Conservation (phyloP, 2,113 vertebrate species). For the Hippocampus abdominalis region DNA sequence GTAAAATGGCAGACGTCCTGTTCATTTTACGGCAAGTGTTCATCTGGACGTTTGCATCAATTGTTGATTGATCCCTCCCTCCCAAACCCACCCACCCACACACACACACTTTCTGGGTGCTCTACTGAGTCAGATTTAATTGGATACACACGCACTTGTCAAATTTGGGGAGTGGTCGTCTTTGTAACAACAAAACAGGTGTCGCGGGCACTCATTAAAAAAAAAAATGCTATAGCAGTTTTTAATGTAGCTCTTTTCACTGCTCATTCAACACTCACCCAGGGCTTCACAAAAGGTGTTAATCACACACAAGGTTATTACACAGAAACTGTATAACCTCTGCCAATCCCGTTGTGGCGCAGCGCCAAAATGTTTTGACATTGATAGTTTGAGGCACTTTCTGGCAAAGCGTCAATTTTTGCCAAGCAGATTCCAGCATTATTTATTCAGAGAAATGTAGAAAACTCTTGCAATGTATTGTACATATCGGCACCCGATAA, state of each 20-base stretch:
- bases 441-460: not conserved
- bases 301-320: not conserved
- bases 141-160: no score
- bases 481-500: not conserved
- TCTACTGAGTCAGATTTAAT: no score
- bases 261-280: not conserved
- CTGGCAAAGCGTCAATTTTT: not conserved
- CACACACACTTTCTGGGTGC: no score
- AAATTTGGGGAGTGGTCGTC: not conserved
- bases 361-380: not conserved
- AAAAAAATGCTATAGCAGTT: not conserved
- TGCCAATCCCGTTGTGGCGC: not conserved
- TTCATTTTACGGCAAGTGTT: no score
- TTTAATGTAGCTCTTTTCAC: not conserved
- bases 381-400: not conserved
- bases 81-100: no score
- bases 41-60: no score
- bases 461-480: not conserved
- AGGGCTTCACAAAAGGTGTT: not conserved
- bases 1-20: no score
- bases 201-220: not conserved
- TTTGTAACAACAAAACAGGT: not conserved
- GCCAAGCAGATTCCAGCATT: not conserved
- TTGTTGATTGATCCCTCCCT: no score
- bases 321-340: not conserved